These are phyloP conservation scores for Platycercus adscitus DNA, from an alignment of 2,113 vertebrate species.

Conservation along the genomic window DNA sequence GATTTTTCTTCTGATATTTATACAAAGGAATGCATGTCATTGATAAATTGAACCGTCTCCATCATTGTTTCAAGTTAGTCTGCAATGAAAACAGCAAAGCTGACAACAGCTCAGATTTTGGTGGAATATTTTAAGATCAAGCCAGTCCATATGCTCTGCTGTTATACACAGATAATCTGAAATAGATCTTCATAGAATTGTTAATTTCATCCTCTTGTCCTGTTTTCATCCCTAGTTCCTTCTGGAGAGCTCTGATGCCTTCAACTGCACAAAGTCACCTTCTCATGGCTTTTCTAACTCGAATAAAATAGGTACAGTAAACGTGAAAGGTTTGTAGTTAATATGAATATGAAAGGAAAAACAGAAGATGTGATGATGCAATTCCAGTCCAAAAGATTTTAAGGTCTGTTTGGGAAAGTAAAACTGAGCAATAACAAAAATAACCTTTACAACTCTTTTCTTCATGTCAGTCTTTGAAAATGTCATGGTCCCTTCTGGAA, in stretches of 20 bases:
- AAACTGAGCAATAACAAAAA: neutral
- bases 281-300: neutral
- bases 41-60: neutral
- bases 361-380: neutral
- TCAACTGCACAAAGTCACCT: neutral
- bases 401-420: neutral
- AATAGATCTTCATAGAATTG: neutral
- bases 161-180: neutral
- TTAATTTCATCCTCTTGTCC: neutral
- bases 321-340: neutral
- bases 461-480: neutral
- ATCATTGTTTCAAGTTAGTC: neutral
- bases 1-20: neutral
- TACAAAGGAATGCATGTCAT: neutral
- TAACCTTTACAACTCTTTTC: neutral
- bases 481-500: neutral
- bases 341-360: neutral
- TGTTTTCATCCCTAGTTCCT: neutral
- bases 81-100: neutral
- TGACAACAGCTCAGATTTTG: neutral
- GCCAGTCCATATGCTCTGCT: neutral
- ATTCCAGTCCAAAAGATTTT: neutral
- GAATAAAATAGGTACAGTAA: neutral
- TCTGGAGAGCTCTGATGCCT: neutral
- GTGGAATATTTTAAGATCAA: neutral